Evolutionary conservation across 2,888 invertebrate species (phyloP), one percentile per base, ranked within the genome.

Genomic region (Anthophora plumipes): DNA sequence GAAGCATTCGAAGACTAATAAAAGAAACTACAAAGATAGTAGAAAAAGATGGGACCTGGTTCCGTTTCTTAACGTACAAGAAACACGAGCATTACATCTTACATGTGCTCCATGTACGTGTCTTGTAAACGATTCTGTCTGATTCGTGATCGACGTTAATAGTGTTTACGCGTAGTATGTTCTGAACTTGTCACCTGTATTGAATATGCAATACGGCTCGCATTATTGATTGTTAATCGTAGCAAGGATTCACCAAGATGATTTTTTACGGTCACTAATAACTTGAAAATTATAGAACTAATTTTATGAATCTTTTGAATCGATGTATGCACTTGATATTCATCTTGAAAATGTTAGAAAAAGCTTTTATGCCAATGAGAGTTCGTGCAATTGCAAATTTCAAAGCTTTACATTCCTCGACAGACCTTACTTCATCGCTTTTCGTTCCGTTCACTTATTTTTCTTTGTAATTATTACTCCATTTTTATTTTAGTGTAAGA

Each of bases 151-250:
- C 41, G 46, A 48, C 11, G 48, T 48, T 14, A 11, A 31, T n/a
- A 4, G 17, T 55, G 48, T 55, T 54, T 68, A 14, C 54, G 46
- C 8, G 31, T 22, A 12, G 37, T 39, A 31, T 60, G 41, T 25
- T 41, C 7, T 50, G 60, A 60, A 66, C 57, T 48, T 22, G 60
- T 52, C 70, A 63, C 66, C 55, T 12, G 14, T 57, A 78, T 68
- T 76, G 77, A 81, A 82, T 82, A 85, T 85, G 77, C 75, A 77
- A 72, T 76, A 70, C 50, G 43, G 63, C 41, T 61, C 71, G 59
- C n/a, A 59, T 63, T 73, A 78, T 70, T 74, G 75, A 63, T 22
- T 48, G 20, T 74, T 57, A 70, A 79, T 66, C 70, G 68, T 50
- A 50, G 50, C 77, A 52, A 73, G 54, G 46, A 68, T 46, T 43